Conservation (phyloP, 2,113 vertebrate genomes). For the Tachuris rubrigastra region DNA sequence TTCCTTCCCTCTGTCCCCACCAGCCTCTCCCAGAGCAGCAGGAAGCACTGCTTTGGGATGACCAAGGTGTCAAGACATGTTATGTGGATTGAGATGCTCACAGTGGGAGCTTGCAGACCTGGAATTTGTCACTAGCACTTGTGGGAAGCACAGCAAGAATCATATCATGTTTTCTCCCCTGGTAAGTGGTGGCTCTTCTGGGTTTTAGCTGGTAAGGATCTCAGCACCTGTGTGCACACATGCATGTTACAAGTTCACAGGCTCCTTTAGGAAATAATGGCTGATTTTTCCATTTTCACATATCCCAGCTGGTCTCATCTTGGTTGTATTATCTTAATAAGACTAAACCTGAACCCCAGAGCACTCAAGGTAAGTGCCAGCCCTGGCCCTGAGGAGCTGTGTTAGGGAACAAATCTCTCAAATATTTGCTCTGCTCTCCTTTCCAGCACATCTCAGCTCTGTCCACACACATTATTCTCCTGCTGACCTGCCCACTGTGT, state of each 20-base stretch:
- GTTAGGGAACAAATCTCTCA: neutral
- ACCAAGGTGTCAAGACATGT: neutral
- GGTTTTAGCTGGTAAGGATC: neutral
- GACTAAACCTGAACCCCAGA: neutral
- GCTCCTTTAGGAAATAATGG: neutral
- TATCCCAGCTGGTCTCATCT: neutral
- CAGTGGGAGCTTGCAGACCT: neutral
- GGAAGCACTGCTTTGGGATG: neutral
- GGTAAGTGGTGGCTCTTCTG: neutral
- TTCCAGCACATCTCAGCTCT: neutral
- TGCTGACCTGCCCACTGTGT: neutral
- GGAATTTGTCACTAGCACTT: neutral
- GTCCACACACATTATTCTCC: neutral
- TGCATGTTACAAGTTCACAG: neutral
- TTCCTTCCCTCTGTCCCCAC: neutral
- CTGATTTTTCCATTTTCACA: neutral
- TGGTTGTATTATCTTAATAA: neutral
- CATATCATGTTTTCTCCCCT: neutral
- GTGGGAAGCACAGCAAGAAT: neutral
- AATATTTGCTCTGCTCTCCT: constrained; percentile 11
- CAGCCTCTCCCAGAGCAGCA: neutral
- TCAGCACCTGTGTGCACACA: neutral
- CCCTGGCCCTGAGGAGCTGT: neutral
- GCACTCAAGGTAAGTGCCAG: neutral
- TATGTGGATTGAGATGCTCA: neutral